phyloP scores from a whole-genome alignment of 2,797 vertebrate genomes.

The Toxotes lorentzi region DNA sequence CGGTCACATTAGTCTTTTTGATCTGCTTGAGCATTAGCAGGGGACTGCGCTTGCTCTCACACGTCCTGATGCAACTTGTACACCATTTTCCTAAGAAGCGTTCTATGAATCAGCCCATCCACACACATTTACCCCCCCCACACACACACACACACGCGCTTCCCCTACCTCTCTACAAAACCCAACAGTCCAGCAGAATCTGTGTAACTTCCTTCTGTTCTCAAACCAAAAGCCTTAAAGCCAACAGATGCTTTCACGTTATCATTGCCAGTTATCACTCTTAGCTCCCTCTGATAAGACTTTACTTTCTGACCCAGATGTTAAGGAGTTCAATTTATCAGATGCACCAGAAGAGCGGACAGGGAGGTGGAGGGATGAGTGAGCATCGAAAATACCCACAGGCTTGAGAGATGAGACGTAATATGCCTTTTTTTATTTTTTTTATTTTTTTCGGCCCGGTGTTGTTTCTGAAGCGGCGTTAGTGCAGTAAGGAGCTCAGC shows the following conservation, averaged over 20 bases:
- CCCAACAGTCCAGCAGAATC: constrained; percentile 71
- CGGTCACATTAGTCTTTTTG: constrained; percentile 24
- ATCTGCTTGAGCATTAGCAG: constrained; percentile 24
- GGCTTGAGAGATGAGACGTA: constrained; percentile 78
- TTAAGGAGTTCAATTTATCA: constrained; percentile 83
- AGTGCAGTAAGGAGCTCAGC: constrained; percentile 92
- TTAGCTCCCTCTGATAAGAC: constrained; percentile 78
- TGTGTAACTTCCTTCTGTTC: constrained; percentile 78
- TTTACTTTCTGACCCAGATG: constrained; percentile 83
- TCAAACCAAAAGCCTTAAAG: constrained; percentile 80
- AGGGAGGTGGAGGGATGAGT: constrained; percentile 74
- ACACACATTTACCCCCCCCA: constrained; percentile 42
- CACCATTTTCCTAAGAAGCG: constrained; percentile 66
- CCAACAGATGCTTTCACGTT: constrained; percentile 79
- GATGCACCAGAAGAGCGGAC: constrained; percentile 76
- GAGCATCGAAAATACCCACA: constrained; percentile 70
- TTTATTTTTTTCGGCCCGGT: constrained; percentile 57
- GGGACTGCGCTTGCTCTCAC: constrained; percentile 19
- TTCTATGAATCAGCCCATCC: constrained; percentile 66
- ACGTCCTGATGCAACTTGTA: constrained; percentile 46
- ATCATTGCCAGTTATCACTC: constrained; percentile 78
- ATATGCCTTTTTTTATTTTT: constrained; percentile 61
- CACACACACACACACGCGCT: constrained; percentile 29
- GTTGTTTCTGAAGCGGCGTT: constrained; percentile 88
- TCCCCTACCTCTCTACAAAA: constrained; percentile 52